Evolutionary conservation across 2,797 vertebrate species (phyloP).

Genomic region (Mastacembelus armatus): DNA sequence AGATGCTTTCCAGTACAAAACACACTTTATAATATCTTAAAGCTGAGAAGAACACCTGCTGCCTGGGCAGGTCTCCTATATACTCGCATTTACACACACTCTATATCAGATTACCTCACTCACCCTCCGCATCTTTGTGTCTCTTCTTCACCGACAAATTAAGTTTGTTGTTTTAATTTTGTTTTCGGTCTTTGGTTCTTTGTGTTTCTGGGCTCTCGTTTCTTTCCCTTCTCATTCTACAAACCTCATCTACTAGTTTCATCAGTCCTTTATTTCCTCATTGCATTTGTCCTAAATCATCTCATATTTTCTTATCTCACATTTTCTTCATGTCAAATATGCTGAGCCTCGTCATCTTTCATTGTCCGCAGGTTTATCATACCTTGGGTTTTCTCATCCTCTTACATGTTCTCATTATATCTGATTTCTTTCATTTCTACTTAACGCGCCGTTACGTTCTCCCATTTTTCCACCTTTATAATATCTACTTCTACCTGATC

Average conservation of each 20-base stretch:
- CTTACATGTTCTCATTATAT: not conserved
- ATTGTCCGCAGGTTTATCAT: not conserved
- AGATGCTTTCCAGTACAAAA: slow-evolving; percentile 29
- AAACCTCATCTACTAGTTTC: too few species aligned
- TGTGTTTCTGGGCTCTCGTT: too few species aligned
- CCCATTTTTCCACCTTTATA: not conserved
- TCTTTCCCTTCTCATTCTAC: too few species aligned
- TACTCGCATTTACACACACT: not conserved
- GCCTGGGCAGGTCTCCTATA: not conserved
- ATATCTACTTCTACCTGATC: slow-evolving; percentile 1
- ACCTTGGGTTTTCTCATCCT: not conserved
- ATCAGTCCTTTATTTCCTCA: too few species aligned
- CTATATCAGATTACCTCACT: not conserved
- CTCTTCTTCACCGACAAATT: not conserved
- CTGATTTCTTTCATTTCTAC: not conserved
- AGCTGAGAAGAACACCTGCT: slow-evolving; percentile 10
- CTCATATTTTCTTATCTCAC: too few species aligned
- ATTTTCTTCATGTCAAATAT: too few species aligned
- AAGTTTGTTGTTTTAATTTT: not conserved
- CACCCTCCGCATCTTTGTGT: not conserved
- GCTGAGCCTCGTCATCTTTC: too few species aligned
- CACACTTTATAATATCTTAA: slow-evolving; percentile 7
- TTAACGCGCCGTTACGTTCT: not conserved
- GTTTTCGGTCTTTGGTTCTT: too few species aligned
- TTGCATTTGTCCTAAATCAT: too few species aligned